Conservation (phyloP, 2,888 invertebrate genomes). For the Cataglyphis cursor region DNA sequence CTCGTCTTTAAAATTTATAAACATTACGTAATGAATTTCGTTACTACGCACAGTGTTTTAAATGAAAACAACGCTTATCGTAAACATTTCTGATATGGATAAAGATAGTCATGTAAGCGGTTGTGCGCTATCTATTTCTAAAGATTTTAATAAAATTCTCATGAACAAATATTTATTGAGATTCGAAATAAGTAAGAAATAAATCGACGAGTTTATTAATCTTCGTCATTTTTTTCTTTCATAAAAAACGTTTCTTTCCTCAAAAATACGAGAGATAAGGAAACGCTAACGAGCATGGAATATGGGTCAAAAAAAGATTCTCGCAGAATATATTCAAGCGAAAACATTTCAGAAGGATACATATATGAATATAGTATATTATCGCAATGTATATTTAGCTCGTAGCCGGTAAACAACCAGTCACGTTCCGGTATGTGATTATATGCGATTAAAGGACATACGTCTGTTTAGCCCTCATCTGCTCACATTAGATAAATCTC, state of each 20-base stretch:
- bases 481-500: background rate
- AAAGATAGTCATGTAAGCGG: background rate
- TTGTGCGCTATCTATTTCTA: background rate
- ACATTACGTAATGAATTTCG: background rate
- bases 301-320: constrained; percentile 7
- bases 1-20: background rate
- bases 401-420: constrained; percentile 71
- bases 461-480: background rate
- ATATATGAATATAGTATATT: constrained; percentile 72
- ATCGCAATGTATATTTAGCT: constrained; percentile 74
- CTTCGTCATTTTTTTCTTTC: background rate
- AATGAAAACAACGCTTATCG: background rate
- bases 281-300: background rate
- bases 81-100: background rate
- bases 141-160: background rate
- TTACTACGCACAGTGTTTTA: background rate
- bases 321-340: constrained; percentile 10
- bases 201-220: background rate
- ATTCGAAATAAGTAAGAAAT: background rate
- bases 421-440: constrained; percentile 61
- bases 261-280: background rate
- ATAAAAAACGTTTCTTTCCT: background rate
- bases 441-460: constrained; percentile 40
- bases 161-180: background rate
- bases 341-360: constrained; percentile 43